Conservation (phyloP, 23 tunicate genomes). For the Phallusia fumigata region DNA sequence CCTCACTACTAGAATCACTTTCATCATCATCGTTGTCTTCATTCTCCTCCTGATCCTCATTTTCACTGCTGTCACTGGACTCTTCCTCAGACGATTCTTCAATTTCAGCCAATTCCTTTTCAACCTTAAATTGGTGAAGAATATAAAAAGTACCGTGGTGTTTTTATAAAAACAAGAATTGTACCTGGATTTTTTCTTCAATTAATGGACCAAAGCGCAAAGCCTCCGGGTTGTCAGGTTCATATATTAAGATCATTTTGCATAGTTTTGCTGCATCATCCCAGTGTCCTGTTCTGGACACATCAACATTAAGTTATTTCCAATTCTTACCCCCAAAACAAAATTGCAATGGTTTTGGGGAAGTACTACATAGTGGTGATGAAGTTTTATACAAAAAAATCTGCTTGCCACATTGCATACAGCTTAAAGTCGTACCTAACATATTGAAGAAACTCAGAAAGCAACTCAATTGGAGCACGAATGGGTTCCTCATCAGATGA, state of each 20-base stretch:
- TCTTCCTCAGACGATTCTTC: conserved; percentile 34
- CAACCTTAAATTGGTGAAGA: conserved; percentile 33
- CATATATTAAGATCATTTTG: conserved; percentile 85
- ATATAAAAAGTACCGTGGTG: not conserved
- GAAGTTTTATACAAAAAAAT: too few relatives aligned
- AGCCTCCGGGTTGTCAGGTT: conserved; percentile 82
- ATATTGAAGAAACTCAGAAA: conserved; percentile 78
- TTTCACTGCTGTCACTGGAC: conserved; percentile 33
- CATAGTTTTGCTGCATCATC: conserved; percentile 84
- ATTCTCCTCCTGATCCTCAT: conserved; percentile 22
- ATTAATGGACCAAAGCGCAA: conserved; percentile 59
- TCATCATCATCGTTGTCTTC: not conserved
- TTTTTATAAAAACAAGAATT: not conserved
- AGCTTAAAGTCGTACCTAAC: conserved; percentile 44
- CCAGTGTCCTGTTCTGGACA: conserved; percentile 63
- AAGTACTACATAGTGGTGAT: too few relatives aligned
- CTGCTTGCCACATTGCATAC: too few relatives aligned
- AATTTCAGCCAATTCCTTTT: conserved; percentile 62
- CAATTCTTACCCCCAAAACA: not conserved
- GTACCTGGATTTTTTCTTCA: conserved; percentile 76
- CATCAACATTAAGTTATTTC: not conserved
- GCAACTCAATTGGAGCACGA: conserved; percentile 75
- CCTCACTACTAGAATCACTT: not conserved
- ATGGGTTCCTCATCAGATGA: conserved; percentile 44
- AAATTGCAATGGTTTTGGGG: not conserved